Conservation (phyloP, 1,140 invertebrate species). For the Drosophila guanche region DNA sequence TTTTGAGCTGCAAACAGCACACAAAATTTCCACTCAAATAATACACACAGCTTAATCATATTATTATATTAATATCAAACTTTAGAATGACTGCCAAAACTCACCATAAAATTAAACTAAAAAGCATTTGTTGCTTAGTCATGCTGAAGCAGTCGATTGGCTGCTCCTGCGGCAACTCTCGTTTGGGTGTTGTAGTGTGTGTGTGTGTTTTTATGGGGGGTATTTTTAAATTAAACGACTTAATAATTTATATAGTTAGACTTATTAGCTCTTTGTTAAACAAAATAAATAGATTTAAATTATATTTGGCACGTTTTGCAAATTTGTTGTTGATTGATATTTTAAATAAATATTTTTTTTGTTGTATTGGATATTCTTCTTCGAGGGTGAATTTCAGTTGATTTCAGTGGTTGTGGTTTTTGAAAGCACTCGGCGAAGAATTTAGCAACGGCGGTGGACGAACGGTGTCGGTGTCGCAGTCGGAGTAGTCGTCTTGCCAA, state of each 20-base stretch:
- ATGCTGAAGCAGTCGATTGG: constrained; percentile 58
- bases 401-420: constrained; percentile 46
- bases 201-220: constrained; percentile 20
- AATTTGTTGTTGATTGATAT: constrained; percentile 66
- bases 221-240: constrained; percentile 70
- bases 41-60: too few species aligned
- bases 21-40: too few species aligned
- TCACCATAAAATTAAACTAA: constrained; percentile 76
- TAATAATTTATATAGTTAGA: constrained; percentile 77
- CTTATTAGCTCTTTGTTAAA: constrained; percentile 75
- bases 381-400: constrained; percentile 5
- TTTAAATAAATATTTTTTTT: constrained; percentile 71
- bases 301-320: constrained; percentile 77
- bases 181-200: background rate
- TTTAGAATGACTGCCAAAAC: constrained; percentile 14
- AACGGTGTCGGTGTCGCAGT: background rate
- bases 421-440: constrained; percentile 13
- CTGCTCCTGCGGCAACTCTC: constrained; percentile 40
- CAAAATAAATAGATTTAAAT: constrained; percentile 79
- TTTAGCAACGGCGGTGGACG: constrained; percentile 53
- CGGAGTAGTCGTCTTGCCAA: constrained; percentile 64
- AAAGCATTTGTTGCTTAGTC: constrained; percentile 65
- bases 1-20: too few species aligned
- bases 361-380: constrained; percentile 27
- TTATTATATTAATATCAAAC: too few species aligned